These are phyloP conservation scores for Genyomyrus donnyi DNA, from an alignment of 2,113 vertebrate genomes.

Conservation along the genomic window DNA sequence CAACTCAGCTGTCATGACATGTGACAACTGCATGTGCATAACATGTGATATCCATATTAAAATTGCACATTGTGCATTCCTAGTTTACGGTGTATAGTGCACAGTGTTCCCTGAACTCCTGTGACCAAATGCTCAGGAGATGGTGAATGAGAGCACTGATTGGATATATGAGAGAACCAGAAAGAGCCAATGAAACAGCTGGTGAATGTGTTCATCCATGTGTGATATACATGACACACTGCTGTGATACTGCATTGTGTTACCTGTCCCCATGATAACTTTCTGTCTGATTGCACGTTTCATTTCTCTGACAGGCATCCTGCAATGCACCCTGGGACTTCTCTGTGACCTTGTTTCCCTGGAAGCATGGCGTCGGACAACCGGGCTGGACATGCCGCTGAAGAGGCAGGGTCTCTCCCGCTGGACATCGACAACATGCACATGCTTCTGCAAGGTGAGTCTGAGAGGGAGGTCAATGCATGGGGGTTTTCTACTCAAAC, in stretches of 20 bases:
- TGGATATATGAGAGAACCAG: background rate
- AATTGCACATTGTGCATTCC: background rate
- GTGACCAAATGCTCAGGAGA: background rate
- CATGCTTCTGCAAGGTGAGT: conserved; percentile 60
- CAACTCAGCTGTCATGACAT: background rate
- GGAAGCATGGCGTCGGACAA: conserved; percentile 52
- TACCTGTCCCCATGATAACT: background rate
- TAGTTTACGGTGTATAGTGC: background rate
- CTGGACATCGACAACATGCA: conserved; percentile 59
- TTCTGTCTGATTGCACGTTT: background rate
- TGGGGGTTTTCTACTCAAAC: too few relatives aligned
- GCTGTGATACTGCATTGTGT: background rate
- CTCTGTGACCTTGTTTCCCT: conserved; percentile 18
- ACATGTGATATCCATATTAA: background rate
- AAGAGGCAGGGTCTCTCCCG: conserved; percentile 38
- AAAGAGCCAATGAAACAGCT: background rate
- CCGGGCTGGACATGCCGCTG: conserved; percentile 14
- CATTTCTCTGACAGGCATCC: background rate
- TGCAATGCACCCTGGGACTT: conserved; percentile 38
- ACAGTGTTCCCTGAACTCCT: background rate
- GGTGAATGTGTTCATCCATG: background rate
- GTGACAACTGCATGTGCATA: background rate
- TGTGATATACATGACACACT: background rate
- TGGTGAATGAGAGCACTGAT: background rate
- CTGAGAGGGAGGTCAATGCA: conserved; percentile 37